phyloP scores from a whole-genome alignment of 2,888 invertebrate species.

The Galerucella pusilla region DNA sequence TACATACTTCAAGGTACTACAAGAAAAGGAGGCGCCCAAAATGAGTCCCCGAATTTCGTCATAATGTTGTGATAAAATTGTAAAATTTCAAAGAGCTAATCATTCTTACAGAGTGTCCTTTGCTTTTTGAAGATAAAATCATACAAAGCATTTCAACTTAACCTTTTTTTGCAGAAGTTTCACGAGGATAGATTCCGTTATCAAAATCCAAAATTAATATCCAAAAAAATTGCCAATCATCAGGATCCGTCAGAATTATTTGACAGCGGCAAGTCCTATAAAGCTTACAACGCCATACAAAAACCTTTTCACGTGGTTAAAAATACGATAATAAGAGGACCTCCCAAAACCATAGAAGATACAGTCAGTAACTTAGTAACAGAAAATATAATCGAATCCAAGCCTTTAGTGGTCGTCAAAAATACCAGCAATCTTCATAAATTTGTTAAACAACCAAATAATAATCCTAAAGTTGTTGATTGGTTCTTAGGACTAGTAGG shows the following conservation, averaged over 20 bases:
- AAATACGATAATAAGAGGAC: constrained; percentile 27
- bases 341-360: constrained; percentile 12
- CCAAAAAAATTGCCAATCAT: background rate
- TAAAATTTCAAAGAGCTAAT: background rate
- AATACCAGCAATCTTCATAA: constrained; percentile 33
- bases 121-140: no score
- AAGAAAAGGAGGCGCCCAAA: no score
- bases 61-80: no score
- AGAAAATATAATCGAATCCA: constrained; percentile 43
- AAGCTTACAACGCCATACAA: constrained; percentile 1
- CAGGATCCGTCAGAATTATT: background rate
- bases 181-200: background rate
- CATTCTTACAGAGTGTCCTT: no score
- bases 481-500: constrained; percentile 60
- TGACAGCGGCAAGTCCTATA: constrained; percentile 1
- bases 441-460: constrained; percentile 18
- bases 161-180: constrained; percentile 3
- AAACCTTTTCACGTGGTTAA: constrained; percentile 18
- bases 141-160: background rate
- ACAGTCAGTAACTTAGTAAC: constrained; percentile 34
- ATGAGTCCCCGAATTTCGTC: no score
- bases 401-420: constrained; percentile 34
- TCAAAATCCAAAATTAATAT: constrained; percentile 8
- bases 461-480: constrained; percentile 54
- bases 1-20: no score